Base-by-base conservation (phyloP, 2,797 vertebrate species). In the Hylomyscus alleni region DNA sequence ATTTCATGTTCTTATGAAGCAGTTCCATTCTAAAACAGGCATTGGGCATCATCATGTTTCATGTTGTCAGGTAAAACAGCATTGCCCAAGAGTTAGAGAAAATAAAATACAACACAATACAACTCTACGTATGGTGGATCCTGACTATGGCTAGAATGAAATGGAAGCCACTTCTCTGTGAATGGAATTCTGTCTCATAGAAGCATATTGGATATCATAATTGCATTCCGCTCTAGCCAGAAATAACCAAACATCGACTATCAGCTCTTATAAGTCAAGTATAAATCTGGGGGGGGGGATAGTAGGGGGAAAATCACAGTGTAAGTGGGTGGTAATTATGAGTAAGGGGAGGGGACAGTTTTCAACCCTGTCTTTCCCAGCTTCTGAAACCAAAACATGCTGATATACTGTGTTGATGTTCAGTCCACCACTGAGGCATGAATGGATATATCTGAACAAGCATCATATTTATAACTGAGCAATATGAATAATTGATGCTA, bases 151-250 rank as follows among this genome's bases (percentile, higher is more conserved):
- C 50, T 20, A 17, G 50, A 9, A 82, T 65, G 62, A 80, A 56
- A 34, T 69, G 87, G 58, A 88, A 84, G 40, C 12, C 15, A 47
- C 56, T 95, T 96, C 69, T 94, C 81, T 60, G 60, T 82, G 50
- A 91, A 87, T 54, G 20, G 34, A 44, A 92, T 15, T 29, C 10
- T 50, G 34, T 14, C 29, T 95, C 37, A 52, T 6, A 67, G 0
- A 11, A 75, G 54, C 26, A 52, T 75, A 85, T 37, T 62, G 58
- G 81, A 92, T 89, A 81, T n/a, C 22, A 37, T 26, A 60, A 19
- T 6, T 56, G 52, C 34, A 65, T n/a, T 85, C 22, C 26, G 1
- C 1, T 26, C 47, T 14, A 50, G 37, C 26, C 52, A 86, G 69
- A 89, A 90, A 29, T 47, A 92, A 83, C 47, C 12, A 89, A 31